Percentiles rank a stretch among this genome's conserved stretches.
Conservation (phyloP, 2,888 invertebrate genomes). For the Mactromeris polynyma region DNA sequence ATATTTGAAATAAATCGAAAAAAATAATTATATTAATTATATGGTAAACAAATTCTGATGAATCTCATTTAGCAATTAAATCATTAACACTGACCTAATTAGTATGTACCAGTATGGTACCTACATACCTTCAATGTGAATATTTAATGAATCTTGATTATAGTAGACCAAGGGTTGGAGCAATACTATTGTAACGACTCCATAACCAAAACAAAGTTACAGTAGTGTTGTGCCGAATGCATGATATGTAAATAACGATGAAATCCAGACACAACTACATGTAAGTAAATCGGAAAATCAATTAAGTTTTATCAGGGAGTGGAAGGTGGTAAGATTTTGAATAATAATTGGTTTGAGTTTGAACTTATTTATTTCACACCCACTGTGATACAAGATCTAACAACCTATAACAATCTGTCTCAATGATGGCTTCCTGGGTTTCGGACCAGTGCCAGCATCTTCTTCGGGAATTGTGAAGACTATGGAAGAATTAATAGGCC, state of each 20-base stretch:
- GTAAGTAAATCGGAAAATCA: not conserved
- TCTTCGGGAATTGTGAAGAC: too few species aligned
- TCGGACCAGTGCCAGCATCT: too few species aligned
- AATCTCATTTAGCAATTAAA: not conserved
- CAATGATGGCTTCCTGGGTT: too few species aligned
- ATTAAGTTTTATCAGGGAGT: not conserved
- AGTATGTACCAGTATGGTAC: not conserved
- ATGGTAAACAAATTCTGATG: not conserved
- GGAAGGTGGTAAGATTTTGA: not conserved
- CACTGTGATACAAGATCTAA: too few species aligned
- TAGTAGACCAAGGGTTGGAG: not conserved
- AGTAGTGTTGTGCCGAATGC: not conserved
- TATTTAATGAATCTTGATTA: not conserved
- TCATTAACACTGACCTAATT: not conserved
- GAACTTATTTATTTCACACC: too few species aligned
- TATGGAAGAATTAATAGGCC: too few species aligned
- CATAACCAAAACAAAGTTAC: too few species aligned
- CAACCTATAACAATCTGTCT: too few species aligned
- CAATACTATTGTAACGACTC: too few species aligned
- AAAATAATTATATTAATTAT: too few species aligned
- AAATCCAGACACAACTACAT: not conserved
- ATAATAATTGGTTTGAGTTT: not conserved
- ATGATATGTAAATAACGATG: not conserved
- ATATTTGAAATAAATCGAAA: not conserved
- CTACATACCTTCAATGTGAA: not conserved